Base-by-base conservation (phyloP, 2,888 invertebrate species). In the Cryptocheilus praepositus region DNA sequence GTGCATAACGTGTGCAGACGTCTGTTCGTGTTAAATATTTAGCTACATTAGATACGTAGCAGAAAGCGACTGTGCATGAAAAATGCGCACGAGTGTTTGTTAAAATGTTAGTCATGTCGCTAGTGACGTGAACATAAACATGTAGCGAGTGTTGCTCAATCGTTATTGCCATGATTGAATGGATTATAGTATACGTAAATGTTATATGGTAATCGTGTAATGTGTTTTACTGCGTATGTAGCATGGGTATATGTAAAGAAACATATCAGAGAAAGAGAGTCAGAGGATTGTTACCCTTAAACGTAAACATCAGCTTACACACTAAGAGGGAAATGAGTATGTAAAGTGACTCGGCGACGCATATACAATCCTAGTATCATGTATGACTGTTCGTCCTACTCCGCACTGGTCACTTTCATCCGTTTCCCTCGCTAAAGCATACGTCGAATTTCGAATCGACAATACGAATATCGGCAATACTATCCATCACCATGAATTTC, bases 31-130 rank as follows among this genome's bases (percentile, higher is more conserved):
- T 49, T 49, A 49, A 7, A 49, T 49, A 49, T 49, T 18, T 11
- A 49, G 18, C 16, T 49, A 49, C 49, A 11, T 49, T 11, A 36
- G 36, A 11, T 7, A 36, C 36, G 16, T 57, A 61, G 55, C 56
- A n/a, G 19, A 16, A 49, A 49, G 44, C 46, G 56, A 53, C 25
- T 22, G 13, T 49, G 49, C 49, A 49, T 19, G 16, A 19, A 49
- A 49, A 49, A 49, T 36, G 36, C 7, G 36, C 36, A 36, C 13
- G 36, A 36, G 36, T 36, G 36, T 11, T 36, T 36, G 36, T 36
- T 36, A 36, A 36, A 36, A 36, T 36, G 36, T 36, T 36, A 36
- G 5, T 25, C 25, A 5, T 36, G 36, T 7, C 13, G 11, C 36
- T 11, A 7, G 11, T 11, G 13, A 36, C 36, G 36, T 36, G 36